A percentile compares a stretch with the other conserved stretches of the same genome.
Conservation (phyloP, 1,140 invertebrate genomes). For the Drosophila kanapiae region DNA sequence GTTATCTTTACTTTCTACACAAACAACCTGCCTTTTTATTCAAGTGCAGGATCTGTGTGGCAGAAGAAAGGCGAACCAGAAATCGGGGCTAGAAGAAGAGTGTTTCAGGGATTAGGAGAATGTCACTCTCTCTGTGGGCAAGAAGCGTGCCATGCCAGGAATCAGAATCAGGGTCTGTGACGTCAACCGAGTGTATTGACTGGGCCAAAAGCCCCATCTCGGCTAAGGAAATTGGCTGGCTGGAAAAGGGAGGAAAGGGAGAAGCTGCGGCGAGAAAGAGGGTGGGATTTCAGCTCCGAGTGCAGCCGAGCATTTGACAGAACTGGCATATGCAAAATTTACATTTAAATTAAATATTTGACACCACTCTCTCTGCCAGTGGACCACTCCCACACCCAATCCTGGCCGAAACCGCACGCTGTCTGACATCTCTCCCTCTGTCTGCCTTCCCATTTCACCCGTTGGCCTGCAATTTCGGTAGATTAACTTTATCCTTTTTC, state of each 20-base stretch:
- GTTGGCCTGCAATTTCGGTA: conserved; percentile 37
- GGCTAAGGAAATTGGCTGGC: conserved; percentile 26
- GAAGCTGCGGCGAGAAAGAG: neutral
- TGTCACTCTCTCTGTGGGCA: conserved; percentile 14
- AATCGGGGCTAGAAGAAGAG: neutral
- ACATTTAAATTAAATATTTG: conserved; percentile 68
- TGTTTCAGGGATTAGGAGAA: conserved; percentile 24
- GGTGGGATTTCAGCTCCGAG: conserved; percentile 12
- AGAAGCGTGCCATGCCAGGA: conserved; percentile 3
- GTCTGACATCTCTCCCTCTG: conserved; percentile 24
- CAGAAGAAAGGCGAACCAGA: neutral
- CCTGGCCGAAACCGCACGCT: conserved; percentile 26
- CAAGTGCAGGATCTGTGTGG: conserved; percentile 3
- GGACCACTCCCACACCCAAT: neutral
- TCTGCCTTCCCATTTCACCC: neutral
- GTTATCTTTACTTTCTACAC: neutral
- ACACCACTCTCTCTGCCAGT: conserved; percentile 13
- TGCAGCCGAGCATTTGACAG: conserved; percentile 67
- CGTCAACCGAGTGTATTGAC: conserved; percentile 28
- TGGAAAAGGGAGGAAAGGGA: neutral
- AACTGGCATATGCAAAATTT: conserved; percentile 63
- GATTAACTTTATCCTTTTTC: conserved; percentile 58
- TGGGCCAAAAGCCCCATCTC: conserved; percentile 13
- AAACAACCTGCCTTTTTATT: neutral
- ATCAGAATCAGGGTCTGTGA: conserved; percentile 30